A percentile compares a stretch with the other conserved stretches of the same genome.
Evolutionary conservation across 1,140 invertebrate species (phyloP).

Genomic region (Hestina assimilis): DNA sequence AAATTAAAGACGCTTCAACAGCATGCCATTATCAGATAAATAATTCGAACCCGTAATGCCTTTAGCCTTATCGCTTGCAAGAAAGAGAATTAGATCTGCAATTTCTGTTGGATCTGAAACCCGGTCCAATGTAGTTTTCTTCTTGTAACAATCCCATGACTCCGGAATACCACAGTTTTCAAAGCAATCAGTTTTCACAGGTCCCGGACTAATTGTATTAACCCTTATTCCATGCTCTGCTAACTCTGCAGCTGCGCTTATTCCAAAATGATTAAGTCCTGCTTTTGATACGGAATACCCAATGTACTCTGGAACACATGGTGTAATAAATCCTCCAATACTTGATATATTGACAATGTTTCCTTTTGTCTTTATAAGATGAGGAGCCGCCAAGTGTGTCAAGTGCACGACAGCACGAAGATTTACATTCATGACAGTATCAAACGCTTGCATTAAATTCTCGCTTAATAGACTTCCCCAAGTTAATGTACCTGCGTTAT

Average conservation of each 20-base stretch:
- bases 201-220: conserved; percentile 13
- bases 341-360: conserved; percentile 29
- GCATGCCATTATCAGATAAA: too few relatives aligned
- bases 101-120: too few relatives aligned
- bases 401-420: conserved; percentile 2
- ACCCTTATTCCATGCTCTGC: conserved; percentile 11
- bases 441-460: conserved; percentile 79
- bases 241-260: conserved; percentile 3
- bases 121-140: too few relatives aligned
- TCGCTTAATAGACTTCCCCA: conserved; percentile 82
- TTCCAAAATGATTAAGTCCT: conserved; percentile 8
- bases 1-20: too few relatives aligned
- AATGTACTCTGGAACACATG: not conserved
- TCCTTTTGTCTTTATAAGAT: conserved; percentile 19
- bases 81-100: too few relatives aligned
- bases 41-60: too few relatives aligned
- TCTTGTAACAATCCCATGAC: too few relatives aligned
- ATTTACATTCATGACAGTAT: conserved; percentile 78
- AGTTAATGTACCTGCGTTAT: conserved; percentile 86
- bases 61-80: too few relatives aligned
- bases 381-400: conserved; percentile 11
- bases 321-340: not conserved
- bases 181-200: too few relatives aligned
- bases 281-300: too few relatives aligned
- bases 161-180: too few relatives aligned